These are phyloP conservation scores for Leptothorax acervorum DNA, from an alignment of 2,888 invertebrate species.

Conservation along the genomic window DNA sequence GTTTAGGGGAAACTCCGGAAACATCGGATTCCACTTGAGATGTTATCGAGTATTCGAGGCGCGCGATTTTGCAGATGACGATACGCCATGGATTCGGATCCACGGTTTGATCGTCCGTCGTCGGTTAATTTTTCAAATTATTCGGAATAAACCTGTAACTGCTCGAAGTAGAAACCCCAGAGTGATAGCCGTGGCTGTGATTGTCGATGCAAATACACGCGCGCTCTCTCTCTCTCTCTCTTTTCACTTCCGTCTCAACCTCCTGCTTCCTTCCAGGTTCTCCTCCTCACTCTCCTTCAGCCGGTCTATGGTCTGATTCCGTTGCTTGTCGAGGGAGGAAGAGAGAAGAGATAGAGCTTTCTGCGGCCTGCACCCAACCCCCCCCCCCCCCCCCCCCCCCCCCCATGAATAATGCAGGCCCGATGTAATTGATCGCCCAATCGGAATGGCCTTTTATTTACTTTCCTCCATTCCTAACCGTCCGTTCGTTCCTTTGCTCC, in stretches of 20 bases:
- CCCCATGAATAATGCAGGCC: conserved; percentile 85
- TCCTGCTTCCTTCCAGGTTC: conserved; percentile 8
- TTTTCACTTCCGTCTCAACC: conserved; percentile 57
- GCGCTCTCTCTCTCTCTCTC: conserved; percentile 67
- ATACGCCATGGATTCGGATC: conserved; percentile 15
- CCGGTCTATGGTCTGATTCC: conserved; percentile 78
- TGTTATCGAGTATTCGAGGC: conserved; percentile 41
- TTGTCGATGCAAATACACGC: conserved; percentile 84
- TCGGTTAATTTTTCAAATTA: conserved; percentile 77
- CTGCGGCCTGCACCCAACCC: conserved; percentile 83
- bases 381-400: conserved; percentile 48
- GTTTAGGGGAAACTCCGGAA: conserved; percentile 21
- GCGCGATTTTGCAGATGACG: conserved; percentile 41
- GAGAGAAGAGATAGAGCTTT: conserved; percentile 80
- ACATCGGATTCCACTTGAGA: conserved; percentile 42
- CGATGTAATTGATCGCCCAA: conserved; percentile 85
- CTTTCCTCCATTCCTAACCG: conserved; percentile 82
- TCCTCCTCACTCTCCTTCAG: conserved; percentile 59
- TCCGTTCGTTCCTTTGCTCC: conserved; percentile 79
- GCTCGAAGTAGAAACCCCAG: conserved; percentile 74
- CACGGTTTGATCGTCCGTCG: conserved; percentile 36
- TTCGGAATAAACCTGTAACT: conserved; percentile 74
- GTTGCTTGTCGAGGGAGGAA: conserved; percentile 63
- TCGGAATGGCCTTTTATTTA: conserved; percentile 85
- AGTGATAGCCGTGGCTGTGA: conserved; percentile 80